Percentiles rank a stretch among this genome's conserved stretches.
phyloP scores from a whole-genome alignment of 2,797 vertebrate species.

The Yasuhikotakia modesta region DNA sequence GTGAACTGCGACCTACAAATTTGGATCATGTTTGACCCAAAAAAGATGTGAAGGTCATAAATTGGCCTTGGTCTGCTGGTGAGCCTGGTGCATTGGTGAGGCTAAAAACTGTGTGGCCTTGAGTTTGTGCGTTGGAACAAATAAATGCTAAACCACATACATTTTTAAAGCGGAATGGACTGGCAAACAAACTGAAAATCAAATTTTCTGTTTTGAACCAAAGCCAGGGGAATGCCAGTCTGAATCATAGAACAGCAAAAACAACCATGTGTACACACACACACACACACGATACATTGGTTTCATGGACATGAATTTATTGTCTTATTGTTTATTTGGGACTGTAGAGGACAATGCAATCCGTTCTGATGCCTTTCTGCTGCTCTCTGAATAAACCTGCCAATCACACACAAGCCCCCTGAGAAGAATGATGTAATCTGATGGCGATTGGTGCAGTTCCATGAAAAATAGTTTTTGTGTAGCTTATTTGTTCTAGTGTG shows the following conservation, averaged over 20 bases:
- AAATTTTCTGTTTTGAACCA: slow-evolving; percentile 9
- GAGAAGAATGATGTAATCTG: not conserved
- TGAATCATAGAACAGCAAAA: not conserved
- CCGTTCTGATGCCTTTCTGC: slow-evolving; percentile 65
- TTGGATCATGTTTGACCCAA: not conserved
- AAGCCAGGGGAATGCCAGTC: slow-evolving; percentile 3
- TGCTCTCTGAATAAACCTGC: slow-evolving; percentile 67
- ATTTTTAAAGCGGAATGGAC: slow-evolving; percentile 1
- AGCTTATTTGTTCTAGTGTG: slow-evolving; percentile 55
- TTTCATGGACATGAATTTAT: slow-evolving; percentile 62
- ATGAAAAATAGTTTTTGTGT: slow-evolving; percentile 15
- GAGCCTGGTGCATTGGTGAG: too few species aligned
- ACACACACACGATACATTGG: slow-evolving; percentile 10
- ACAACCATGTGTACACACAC: not conserved
- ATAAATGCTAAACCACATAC: slow-evolving; percentile 8
- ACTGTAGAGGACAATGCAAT: slow-evolving; percentile 57
- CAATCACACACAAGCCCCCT: slow-evolving; percentile 65
- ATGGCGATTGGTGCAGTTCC: not conserved
- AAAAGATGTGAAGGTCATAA: too few species aligned
- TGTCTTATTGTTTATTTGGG: slow-evolving; percentile 62
- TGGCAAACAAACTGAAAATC: slow-evolving; percentile 36
- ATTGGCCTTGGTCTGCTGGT: too few species aligned
- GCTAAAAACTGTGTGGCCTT: too few species aligned
- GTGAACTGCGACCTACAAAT: not conserved
- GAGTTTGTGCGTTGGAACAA: slow-evolving; percentile 13